These are phyloP conservation scores for Camelus bactrianus DNA, from an alignment of 2,113 vertebrate species.

Conservation along the genomic window DNA sequence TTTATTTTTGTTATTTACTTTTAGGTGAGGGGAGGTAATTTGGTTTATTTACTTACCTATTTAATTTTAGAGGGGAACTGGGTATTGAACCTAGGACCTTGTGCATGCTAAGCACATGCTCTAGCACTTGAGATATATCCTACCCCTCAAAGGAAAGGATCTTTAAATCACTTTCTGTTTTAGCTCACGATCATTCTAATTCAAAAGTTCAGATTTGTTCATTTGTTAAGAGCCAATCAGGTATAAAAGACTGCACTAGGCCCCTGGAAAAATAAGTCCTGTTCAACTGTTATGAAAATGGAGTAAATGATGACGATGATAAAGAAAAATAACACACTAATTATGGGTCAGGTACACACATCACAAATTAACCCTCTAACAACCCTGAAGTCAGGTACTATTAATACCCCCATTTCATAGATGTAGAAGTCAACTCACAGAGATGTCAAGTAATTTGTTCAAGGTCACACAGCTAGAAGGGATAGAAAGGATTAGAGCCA, in stretches of 20 bases:
- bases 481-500: background rate
- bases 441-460: background rate
- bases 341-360: background rate
- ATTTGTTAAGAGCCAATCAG: background rate
- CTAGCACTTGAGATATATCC: no score
- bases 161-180: conserved; percentile 56
- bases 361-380: background rate
- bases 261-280: background rate
- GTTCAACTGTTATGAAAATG: background rate
- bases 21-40: no score
- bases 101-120: no score
- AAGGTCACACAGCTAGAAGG: background rate
- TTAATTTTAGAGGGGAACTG: no score
- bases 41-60: no score
- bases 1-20: background rate
- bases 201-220: background rate
- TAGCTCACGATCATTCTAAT: background rate
- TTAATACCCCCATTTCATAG: background rate
- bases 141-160: background rate
- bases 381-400: background rate
- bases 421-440: background rate
- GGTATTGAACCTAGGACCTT: no score
- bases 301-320: background rate
- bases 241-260: background rate
- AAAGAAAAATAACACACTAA: background rate